Evolutionary conservation across 2,113 vertebrate species (phyloP), one percentile per base, ranked within the genome.

Genomic region (Nesoenas mayeri): DNA sequence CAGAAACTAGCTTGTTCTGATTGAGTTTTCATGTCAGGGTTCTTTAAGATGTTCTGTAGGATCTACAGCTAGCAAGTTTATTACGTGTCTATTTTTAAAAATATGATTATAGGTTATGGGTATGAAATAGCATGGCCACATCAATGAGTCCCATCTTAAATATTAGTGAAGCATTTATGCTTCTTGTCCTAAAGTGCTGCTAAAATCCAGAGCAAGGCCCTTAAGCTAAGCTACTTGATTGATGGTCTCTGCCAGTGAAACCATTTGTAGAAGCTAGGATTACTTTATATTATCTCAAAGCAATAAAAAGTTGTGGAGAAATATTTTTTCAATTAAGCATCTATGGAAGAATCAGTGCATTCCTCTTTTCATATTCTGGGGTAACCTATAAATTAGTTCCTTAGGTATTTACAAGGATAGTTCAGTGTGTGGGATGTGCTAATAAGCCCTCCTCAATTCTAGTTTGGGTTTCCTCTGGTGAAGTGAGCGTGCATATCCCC

Each of bases 341-440:
- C 65, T 77, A 11, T 58, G 70, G 78, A 89, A 92, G 87, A 94
- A 67, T 7, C 61, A 62, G 40, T 77, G 62, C 47, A 85, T 89
- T 96, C 74, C 54, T 89, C n/a, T 95, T 75, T 85, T 54, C 34
- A 22, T 75, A 53, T 62, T 85, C 66, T 79, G 40, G 6, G 48
- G 28, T 83, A 91, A 54, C 57, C 66, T 79, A 44, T 71, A 91
- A 91, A 85, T 85, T 71, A 82, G 19, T 84, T 88, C 69, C 65
- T 86, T 74, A 74, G 75, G n/a, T 84, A 91, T 93, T 93, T 74
- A 34, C 71, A 80, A 58, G 65, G 64, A 78, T 71, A 90, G 9
- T 77, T 92, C 53, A 24, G 65, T 89, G 84, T 85, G 91, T 65
- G 89, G 77, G 69, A 87, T 95, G 87, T 93, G 57, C 69, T 87